Conservation (phyloP, 2,797 vertebrate species). For the Danio albolineatus region DNA sequence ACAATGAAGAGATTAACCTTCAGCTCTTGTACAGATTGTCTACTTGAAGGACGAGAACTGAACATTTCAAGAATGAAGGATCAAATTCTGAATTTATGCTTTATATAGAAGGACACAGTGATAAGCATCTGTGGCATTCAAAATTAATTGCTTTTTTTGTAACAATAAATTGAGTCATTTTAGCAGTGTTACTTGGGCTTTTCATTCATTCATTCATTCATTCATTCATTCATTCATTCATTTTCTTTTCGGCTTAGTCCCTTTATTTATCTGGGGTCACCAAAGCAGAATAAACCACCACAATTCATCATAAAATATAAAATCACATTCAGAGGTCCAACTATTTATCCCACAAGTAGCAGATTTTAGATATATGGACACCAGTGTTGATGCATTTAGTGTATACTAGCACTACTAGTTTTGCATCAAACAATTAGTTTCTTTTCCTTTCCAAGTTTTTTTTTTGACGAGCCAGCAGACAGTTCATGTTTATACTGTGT, state of each 20-base stretch:
- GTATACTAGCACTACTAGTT: not conserved
- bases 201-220: too few species aligned
- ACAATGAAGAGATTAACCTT: not conserved
- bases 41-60: not conserved
- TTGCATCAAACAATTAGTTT: not conserved
- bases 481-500: not conserved
- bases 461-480: not conserved
- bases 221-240: too few species aligned
- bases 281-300: too few species aligned
- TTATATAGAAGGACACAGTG: conserved; percentile 17
- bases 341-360: not conserved
- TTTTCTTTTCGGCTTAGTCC: too few species aligned
- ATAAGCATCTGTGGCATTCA: conserved; percentile 43
- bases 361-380: not conserved
- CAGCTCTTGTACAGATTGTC: not conserved
- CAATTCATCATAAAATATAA: too few species aligned
- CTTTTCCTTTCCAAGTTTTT: not conserved
- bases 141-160: too few species aligned
- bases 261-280: too few species aligned
- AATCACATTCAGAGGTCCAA: too few species aligned
- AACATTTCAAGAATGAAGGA: not conserved
- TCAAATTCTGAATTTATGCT: conserved; percentile 13
- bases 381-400: not conserved
- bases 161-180: too few species aligned
- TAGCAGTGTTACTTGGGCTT: too few species aligned